These are phyloP conservation scores for Hippopotamus amphibius DNA, from an alignment of 2,113 vertebrate genomes.

Conservation along the genomic window DNA sequence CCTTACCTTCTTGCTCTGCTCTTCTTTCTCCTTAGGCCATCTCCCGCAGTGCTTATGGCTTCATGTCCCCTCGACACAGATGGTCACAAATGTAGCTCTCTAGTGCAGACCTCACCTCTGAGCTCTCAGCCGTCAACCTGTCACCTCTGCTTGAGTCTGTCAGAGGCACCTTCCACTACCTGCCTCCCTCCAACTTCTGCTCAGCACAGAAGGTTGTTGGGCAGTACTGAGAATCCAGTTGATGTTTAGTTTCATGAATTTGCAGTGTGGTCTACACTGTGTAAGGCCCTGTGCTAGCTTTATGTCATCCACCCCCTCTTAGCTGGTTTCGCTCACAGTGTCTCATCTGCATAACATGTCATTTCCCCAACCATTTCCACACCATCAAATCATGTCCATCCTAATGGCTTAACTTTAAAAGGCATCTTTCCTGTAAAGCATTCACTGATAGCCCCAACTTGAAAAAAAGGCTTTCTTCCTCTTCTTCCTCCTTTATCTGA, in stretches of 20 bases:
- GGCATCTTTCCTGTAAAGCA: background rate
- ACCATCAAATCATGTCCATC: background rate
- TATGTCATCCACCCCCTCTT: accelerated
- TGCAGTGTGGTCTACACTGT: background rate
- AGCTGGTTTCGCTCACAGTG: background rate
- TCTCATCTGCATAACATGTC: background rate
- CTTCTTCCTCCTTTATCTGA: background rate
- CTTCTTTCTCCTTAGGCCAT: background rate
- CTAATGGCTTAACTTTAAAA: background rate
- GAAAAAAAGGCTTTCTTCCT: background rate
- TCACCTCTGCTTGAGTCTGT: background rate
- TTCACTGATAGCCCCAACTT: background rate
- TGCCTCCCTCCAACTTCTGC: background rate
- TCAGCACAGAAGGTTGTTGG: background rate
- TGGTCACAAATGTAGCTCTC: background rate
- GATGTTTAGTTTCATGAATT: background rate
- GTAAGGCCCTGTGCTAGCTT: background rate
- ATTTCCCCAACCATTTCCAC: background rate
- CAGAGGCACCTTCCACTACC: background rate
- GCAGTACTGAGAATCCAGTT: background rate
- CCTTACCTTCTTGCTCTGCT: background rate
- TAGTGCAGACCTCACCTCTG: background rate
- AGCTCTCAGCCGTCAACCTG: background rate
- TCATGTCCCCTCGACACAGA: background rate
- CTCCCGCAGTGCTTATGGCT: background rate